A percentile compares a stretch with the other conserved stretches of the same genome.
Evolutionary conservation across 2,797 vertebrate genomes (phyloP).

Genomic region (Silurus lanzhouensis): DNA sequence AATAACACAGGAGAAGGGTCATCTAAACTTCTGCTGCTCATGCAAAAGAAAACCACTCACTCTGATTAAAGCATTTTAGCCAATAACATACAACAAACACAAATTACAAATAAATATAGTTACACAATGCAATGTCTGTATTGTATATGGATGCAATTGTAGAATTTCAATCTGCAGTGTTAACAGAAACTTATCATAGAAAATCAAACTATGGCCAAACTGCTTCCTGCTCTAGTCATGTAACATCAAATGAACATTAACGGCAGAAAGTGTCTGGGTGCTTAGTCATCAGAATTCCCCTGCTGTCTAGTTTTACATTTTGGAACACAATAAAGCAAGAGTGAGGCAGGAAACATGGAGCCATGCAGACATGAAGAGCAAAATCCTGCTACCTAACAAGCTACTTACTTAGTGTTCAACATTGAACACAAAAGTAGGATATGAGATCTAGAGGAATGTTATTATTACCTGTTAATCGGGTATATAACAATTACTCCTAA

Average conservation of each 20-base stretch:
- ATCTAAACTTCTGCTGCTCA: not conserved
- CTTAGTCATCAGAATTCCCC: conserved; percentile 61
- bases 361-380: conserved; percentile 17
- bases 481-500: not conserved
- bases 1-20: conserved; percentile 54
- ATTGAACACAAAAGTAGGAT: not conserved
- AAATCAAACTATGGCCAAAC: conserved; percentile 25
- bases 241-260: conserved; percentile 44
- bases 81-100: not conserved
- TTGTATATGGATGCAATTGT: not conserved
- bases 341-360: conserved; percentile 34
- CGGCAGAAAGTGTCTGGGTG: conserved; percentile 43
- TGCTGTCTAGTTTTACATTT: conserved; percentile 52
- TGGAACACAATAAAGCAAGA: conserved; percentile 27
- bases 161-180: conserved; percentile 9
- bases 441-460: not conserved
- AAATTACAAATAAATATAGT: not conserved
- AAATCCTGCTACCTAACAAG: not conserved
- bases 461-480: not conserved
- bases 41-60: not conserved
- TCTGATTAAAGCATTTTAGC: not conserved
- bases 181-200: conserved; percentile 25
- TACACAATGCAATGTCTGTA: not conserved
- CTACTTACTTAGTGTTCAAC: conserved; percentile 2
- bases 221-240: conserved; percentile 16